phyloP scores from a whole-genome alignment of 2,888 invertebrate genomes.

The Erebia palarica region DNA sequence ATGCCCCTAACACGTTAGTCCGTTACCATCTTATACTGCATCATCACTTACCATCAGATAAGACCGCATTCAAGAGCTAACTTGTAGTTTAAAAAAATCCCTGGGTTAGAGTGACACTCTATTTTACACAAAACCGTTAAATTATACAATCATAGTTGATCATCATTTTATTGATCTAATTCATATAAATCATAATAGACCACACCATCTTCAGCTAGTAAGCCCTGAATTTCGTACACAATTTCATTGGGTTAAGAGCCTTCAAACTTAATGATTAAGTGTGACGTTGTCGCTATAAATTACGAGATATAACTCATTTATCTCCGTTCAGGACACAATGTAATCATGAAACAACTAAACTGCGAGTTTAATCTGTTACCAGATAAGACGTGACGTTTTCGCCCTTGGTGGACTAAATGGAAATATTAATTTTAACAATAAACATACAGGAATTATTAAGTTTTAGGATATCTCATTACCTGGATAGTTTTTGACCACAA shows the following conservation, averaged over 20 bases:
- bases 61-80: too few species aligned
- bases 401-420: constrained; percentile 16
- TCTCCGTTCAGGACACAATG: constrained; percentile 33
- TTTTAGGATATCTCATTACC: neutral
- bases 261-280: constrained; percentile 38
- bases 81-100: too few species aligned
- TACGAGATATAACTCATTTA: constrained; percentile 37
- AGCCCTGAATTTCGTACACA: neutral
- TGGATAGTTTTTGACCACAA: too few species aligned
- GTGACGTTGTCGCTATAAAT: constrained; percentile 35
- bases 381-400: constrained; percentile 21
- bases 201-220: neutral
- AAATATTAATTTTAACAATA: constrained; percentile 4
- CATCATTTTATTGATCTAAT: neutral
- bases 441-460: neutral
- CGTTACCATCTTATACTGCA: too few species aligned
- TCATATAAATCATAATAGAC: neutral
- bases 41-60: too few species aligned
- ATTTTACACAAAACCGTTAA: too few species aligned
- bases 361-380: constrained; percentile 32
- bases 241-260: constrained; percentile 28
- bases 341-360: constrained; percentile 31
- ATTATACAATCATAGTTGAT: too few species aligned
- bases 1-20: too few species aligned
- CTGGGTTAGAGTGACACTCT: too few species aligned